phyloP scores from a whole-genome alignment of 1,140 invertebrate genomes.

The Papilio polytes region DNA sequence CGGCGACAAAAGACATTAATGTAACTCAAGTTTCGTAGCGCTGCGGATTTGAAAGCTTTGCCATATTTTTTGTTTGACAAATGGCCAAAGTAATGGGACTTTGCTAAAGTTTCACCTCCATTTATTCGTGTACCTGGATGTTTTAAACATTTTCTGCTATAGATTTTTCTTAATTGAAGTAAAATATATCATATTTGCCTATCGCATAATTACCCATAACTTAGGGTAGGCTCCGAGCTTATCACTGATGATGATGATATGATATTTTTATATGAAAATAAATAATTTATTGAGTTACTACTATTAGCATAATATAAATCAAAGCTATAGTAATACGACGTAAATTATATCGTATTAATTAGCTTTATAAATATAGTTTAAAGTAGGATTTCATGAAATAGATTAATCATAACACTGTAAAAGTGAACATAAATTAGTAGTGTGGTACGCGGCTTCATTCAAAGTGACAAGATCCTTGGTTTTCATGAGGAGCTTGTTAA shows the following conservation, averaged over 20 bases:
- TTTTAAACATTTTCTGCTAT: slow-evolving; percentile 29
- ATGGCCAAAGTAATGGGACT: slow-evolving; percentile 59
- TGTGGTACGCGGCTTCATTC: slow-evolving; percentile 14
- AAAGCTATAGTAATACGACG: too few species aligned
- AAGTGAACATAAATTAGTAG: neutral
- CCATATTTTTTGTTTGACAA: slow-evolving; percentile 66
- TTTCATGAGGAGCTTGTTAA: slow-evolving; percentile 29
- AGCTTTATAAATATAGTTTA: too few species aligned
- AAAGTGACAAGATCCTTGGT: slow-evolving; percentile 13
- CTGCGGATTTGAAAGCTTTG: slow-evolving; percentile 64
- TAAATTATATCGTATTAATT: too few species aligned
- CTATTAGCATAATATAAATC: too few species aligned
- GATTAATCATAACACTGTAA: neutral
- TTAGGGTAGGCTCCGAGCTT: too few species aligned
- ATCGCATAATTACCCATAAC: too few species aligned
- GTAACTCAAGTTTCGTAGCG: slow-evolving; percentile 70
- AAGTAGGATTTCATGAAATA: neutral
- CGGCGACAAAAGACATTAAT: slow-evolving; percentile 64
- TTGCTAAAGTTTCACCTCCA: slow-evolving; percentile 57
- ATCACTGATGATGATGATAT: too few species aligned
- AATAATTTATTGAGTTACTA: too few species aligned
- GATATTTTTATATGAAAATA: too few species aligned
- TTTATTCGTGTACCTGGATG: slow-evolving; percentile 51
- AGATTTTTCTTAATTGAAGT: too few species aligned
- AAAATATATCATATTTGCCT: too few species aligned